These are phyloP conservation scores for Spinibarbus caldwelli DNA, from an alignment of 2,797 vertebrate species.

Conservation along the genomic window DNA sequence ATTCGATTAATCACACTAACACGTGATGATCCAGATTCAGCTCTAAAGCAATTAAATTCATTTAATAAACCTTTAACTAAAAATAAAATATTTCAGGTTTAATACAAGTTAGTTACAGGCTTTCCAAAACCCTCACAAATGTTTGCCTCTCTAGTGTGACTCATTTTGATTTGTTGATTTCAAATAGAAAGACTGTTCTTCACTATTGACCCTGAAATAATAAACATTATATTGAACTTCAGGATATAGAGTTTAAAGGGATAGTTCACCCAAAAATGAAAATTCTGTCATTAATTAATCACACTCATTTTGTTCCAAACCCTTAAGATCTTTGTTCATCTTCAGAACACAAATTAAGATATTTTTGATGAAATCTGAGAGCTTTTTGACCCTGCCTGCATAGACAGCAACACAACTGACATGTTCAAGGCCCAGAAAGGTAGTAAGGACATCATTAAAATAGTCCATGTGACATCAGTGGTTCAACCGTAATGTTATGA, in stretches of 20 bases:
- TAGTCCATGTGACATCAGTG: too few relatives aligned
- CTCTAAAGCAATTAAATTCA: neutral
- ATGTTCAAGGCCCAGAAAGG: too few relatives aligned
- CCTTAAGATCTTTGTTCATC: too few relatives aligned
- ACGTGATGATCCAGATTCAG: neutral
- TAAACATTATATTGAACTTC: neutral
- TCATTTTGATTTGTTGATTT: neutral
- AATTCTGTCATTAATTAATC: too few relatives aligned
- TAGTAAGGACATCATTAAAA: too few relatives aligned
- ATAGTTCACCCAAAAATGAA: too few relatives aligned
- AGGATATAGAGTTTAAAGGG: neutral
- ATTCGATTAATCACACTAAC: neutral
- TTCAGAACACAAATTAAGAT: too few relatives aligned
- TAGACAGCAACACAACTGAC: too few relatives aligned
- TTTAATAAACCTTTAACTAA: neutral
- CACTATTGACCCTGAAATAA: neutral
- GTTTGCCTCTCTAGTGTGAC: neutral
- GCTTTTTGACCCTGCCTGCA: too few relatives aligned
- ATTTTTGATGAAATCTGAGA: too few relatives aligned
- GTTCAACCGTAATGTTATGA: too few relatives aligned
- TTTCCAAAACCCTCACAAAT: neutral
- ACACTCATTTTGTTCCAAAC: too few relatives aligned
- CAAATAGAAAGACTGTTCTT: neutral
- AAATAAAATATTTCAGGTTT: neutral
- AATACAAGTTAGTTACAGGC: neutral